Conservation (phyloP, 2,797 vertebrate genomes). For the Lepus townsendii region DNA sequence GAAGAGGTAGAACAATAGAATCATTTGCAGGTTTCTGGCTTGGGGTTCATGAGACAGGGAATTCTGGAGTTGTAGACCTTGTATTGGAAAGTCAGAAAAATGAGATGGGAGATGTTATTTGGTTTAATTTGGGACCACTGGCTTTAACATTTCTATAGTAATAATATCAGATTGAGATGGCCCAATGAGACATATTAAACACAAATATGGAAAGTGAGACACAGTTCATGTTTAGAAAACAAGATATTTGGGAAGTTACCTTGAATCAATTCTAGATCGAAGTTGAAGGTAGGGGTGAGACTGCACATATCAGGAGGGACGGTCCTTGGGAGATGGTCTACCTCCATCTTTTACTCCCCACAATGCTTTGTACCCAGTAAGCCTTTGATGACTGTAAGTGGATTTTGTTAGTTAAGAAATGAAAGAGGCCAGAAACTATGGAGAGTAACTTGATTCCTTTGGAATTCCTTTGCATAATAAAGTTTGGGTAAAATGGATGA, state of each 20-base stretch:
- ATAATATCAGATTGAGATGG: not conserved
- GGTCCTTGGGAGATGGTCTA: not conserved
- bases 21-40: not conserved
- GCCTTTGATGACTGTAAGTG: not conserved
- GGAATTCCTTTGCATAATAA: constrained; percentile 31
- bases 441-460: not conserved
- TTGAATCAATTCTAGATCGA: not conserved
- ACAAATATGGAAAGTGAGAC: constrained; percentile 18
- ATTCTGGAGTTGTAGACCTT: not conserved
- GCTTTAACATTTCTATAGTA: not conserved
- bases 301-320: not conserved
- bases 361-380: not conserved
- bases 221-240: not conserved
- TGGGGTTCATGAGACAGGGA: not conserved
- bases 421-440: constrained; percentile 5
- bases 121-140: not conserved
- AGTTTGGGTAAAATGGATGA: not conserved
- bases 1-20: not conserved
- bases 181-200: not conserved
- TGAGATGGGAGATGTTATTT: not conserved
- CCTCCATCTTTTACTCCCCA: not conserved
- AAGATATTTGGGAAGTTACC: not conserved
- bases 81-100: not conserved
- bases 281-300: not conserved
- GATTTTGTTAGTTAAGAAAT: not conserved